phyloP scores from a whole-genome alignment of 2,888 invertebrate species.

The Nemoura dubitans region DNA sequence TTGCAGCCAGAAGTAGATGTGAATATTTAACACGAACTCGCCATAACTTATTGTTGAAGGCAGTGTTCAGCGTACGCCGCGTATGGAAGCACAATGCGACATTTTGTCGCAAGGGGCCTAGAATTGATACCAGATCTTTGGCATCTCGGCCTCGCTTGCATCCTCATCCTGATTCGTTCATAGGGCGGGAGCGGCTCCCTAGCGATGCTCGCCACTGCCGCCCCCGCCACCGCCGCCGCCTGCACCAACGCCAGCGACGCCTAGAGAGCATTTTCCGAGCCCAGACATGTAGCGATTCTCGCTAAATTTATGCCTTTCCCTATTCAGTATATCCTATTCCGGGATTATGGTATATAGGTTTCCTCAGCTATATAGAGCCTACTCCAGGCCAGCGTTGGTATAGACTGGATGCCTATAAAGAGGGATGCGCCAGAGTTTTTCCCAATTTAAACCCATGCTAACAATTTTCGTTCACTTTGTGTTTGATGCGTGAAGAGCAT shows the following conservation, averaged over 20 bases:
- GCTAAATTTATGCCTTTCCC: conserved; percentile 23
- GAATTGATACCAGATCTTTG: conserved; percentile 26
- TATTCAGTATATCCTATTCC: conserved; percentile 27
- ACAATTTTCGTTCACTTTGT: neutral
- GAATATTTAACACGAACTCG: neutral
- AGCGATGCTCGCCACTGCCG: neutral
- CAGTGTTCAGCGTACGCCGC: neutral
- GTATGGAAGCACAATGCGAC: neutral
- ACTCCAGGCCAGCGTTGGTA: neutral
- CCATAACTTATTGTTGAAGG: neutral
- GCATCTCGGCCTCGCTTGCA: neutral
- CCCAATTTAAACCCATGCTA: neutral
- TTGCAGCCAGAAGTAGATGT: neutral
- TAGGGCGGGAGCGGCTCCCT: neutral
- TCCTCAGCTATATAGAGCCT: neutral
- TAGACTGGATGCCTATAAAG: neutral
- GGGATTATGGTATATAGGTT: conserved; percentile 31
- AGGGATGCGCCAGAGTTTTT: neutral
- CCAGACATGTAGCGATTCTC: conserved; percentile 19
- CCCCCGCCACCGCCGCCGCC: neutral
- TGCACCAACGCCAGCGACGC: neutral
- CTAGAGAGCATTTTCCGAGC: conserved; percentile 12
- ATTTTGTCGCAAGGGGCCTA: conserved; percentile 12
- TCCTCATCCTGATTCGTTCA: neutral
- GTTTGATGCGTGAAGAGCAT: conserved; percentile 4